These are phyloP conservation scores for Crossaster papposus DNA, from an alignment of 53 echinoderm and acorn worm species.

Conservation along the genomic window DNA sequence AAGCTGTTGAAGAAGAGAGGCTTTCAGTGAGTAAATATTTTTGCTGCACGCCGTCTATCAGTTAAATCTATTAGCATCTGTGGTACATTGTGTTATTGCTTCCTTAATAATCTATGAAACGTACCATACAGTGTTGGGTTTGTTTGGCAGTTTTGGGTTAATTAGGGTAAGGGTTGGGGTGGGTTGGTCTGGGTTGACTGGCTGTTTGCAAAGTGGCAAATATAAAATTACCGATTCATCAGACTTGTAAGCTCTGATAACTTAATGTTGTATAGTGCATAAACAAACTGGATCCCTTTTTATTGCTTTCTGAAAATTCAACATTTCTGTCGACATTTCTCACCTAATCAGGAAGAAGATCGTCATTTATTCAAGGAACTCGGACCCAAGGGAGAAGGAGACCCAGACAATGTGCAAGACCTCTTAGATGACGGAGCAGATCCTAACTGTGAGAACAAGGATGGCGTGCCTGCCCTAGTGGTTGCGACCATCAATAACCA, in stretches of 20 bases:
- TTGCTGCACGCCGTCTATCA: neutral
- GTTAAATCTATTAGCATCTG: neutral
- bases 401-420: slow-evolving; percentile 89
- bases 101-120: no score
- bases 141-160: no score
- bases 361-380: slow-evolving; percentile 82
- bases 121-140: no score
- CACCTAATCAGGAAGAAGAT: slow-evolving; percentile 71
- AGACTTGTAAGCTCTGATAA: no score
- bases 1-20: slow-evolving; percentile 78
- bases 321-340: neutral
- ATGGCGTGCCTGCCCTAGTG: slow-evolving; percentile 83
- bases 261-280: no score
- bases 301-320: no score
- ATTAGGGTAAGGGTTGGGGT: no score
- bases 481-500: slow-evolving; percentile 93
- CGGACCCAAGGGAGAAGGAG: slow-evolving; percentile 90
- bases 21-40: slow-evolving; percentile 74
- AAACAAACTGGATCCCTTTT: no score
- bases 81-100: no score
- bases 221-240: no score
- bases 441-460: slow-evolving; percentile 88
- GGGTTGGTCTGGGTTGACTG: no score
- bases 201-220: no score
- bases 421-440: slow-evolving; percentile 96